Percentiles rank a stretch among this genome's conserved stretches.
These are phyloP conservation scores for Chalcis sispes DNA, from an alignment of 2,888 invertebrate genomes.

Conservation along the genomic window DNA sequence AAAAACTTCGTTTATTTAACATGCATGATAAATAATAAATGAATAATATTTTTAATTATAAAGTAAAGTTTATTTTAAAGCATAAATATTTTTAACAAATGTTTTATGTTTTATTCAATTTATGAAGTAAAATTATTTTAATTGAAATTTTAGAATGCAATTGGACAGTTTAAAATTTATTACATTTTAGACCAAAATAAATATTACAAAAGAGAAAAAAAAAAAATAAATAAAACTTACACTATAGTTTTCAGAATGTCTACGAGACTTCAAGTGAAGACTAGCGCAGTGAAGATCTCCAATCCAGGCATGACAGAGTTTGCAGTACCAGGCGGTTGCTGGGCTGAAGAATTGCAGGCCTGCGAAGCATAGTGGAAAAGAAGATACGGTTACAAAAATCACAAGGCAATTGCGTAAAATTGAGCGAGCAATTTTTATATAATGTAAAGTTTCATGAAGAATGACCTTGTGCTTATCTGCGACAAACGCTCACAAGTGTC, in stretches of 20 bases:
- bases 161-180: not conserved
- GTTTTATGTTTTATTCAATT: no score
- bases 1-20: not conserved
- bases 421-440: conserved; percentile 34
- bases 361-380: conserved; percentile 74
- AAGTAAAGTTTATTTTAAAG: no score
- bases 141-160: no score
- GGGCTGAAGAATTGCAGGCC: conserved; percentile 93
- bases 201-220: no score
- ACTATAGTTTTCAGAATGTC: conserved; percentile 88
- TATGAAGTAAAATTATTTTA: no score
- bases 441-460: conserved; percentile 65
- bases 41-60: no score
- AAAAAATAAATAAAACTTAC: conserved; percentile 79
- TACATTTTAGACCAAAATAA: no score
- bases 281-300: conserved; percentile 93
- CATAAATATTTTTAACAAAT: no score
- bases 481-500: conserved; percentile 58
- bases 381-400: conserved; percentile 31
- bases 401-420: not conserved
- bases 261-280: conserved; percentile 87
- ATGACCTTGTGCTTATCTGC: conserved; percentile 74
- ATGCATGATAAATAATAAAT: no score
- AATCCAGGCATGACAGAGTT: conserved; percentile 91
- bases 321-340: conserved; percentile 93